These are phyloP conservation scores for Elachura formosa DNA, from an alignment of 2,113 vertebrate genomes.

Conservation along the genomic window DNA sequence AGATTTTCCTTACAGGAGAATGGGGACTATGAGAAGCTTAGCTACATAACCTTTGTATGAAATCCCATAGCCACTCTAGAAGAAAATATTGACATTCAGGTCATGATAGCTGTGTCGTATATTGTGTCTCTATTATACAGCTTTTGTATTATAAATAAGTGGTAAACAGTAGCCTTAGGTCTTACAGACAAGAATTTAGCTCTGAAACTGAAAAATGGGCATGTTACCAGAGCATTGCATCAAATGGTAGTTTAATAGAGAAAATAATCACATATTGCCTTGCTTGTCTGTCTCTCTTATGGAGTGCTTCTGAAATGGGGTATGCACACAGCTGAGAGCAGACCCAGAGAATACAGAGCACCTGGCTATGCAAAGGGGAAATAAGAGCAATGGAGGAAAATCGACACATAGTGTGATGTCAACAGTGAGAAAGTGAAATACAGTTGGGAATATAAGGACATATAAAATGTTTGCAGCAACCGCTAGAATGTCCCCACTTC, in stretches of 20 bases:
- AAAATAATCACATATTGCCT: not conserved
- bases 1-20: not conserved
- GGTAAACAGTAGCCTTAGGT: not conserved
- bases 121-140: not conserved
- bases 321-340: not conserved
- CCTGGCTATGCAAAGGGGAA: not conserved
- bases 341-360: not conserved
- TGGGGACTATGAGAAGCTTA: not conserved
- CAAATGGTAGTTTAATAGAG: not conserved
- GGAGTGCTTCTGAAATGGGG: not conserved
- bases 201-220: not conserved
- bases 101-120: not conserved
- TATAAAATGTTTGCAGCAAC: not conserved
- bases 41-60: not conserved
- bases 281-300: not conserved
- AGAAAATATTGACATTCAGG: not conserved
- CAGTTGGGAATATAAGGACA: not conserved
- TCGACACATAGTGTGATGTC: not conserved
- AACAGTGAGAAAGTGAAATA: not conserved
- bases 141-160: not conserved
- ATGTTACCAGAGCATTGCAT: not conserved
- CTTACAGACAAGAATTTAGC: not conserved
- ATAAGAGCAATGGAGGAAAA: not conserved
- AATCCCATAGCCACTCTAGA: not conserved
- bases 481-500: not conserved